Percentiles rank a stretch among this genome's conserved stretches.
Evolutionary conservation across 2,888 invertebrate genomes (phyloP).

Genomic region (Invenusta paracnida): DNA sequence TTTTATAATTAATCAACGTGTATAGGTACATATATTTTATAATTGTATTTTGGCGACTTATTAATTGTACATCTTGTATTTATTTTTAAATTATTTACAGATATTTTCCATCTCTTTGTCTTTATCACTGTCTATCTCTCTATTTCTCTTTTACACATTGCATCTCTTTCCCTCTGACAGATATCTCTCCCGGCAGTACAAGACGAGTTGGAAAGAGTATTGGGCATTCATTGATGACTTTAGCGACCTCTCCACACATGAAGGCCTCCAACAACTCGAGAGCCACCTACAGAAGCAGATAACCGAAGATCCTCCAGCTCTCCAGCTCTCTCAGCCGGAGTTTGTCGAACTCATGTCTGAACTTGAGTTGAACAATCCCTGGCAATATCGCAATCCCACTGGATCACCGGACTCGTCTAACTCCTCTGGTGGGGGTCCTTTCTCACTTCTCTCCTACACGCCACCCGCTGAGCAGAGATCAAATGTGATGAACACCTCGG

Average conservation of each 20-base stretch:
- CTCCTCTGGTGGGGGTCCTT: neutral
- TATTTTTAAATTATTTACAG: no score
- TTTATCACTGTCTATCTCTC: no score
- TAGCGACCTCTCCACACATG: conserved; percentile 70
- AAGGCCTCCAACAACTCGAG: conserved; percentile 74
- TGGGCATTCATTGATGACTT: conserved; percentile 83
- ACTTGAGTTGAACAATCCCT: neutral
- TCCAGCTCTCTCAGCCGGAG: no score
- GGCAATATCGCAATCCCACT: neutral
- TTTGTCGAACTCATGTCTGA: neutral
- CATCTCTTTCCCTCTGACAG: neutral
- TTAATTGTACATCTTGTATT: no score
- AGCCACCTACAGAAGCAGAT: conserved; percentile 65
- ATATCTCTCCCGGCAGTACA: neutral
- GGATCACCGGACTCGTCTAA: neutral
- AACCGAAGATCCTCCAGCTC: neutral
- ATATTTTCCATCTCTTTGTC: no score
- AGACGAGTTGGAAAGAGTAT: conserved; percentile 75
- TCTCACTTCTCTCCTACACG: neutral
- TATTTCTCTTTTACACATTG: no score
- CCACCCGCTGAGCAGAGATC: neutral
- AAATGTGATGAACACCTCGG: no score
- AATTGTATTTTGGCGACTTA: no score
- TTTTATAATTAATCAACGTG: no score
- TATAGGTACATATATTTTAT: no score